These are phyloP conservation scores for Barnardius zonarius DNA, from an alignment of 2,113 vertebrate species.

Conservation along the genomic window DNA sequence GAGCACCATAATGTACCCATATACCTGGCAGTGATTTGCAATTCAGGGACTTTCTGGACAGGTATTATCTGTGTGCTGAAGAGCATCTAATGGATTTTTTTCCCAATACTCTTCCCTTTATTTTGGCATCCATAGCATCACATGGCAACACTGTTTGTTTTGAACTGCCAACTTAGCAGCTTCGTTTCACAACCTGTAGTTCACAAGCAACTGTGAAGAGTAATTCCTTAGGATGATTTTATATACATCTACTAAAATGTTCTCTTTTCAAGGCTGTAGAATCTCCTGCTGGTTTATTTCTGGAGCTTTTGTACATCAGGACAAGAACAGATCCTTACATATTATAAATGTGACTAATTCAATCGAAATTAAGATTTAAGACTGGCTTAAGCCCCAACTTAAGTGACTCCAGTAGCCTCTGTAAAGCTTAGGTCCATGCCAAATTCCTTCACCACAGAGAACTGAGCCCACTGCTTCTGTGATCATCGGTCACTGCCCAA, in stretches of 20 bases:
- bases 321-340: not conserved
- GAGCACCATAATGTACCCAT: not conserved
- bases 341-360: not conserved
- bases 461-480: not conserved
- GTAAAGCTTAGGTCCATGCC: not conserved
- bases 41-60: not conserved
- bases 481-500: accelerated
- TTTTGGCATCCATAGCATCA: not conserved
- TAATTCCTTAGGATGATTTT: not conserved
- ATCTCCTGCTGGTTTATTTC: not conserved
- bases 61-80: not conserved
- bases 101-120: not conserved
- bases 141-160: not conserved
- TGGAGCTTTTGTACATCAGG: not conserved
- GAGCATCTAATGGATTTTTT: not conserved
- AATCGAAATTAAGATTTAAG: not conserved
- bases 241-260: not conserved
- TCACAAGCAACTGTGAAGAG: not conserved
- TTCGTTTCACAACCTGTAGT: not conserved
- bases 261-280: not conserved
- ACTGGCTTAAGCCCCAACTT: not conserved
- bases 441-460: not conserved
- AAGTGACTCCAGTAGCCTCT: not conserved
- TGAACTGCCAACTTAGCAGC: not conserved
- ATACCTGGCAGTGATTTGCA: not conserved